Percentiles rank a stretch among this genome's conserved stretches.
Evolutionary conservation across 2,113 vertebrate genomes (phyloP).

Genomic region (Lycaon pictus): DNA sequence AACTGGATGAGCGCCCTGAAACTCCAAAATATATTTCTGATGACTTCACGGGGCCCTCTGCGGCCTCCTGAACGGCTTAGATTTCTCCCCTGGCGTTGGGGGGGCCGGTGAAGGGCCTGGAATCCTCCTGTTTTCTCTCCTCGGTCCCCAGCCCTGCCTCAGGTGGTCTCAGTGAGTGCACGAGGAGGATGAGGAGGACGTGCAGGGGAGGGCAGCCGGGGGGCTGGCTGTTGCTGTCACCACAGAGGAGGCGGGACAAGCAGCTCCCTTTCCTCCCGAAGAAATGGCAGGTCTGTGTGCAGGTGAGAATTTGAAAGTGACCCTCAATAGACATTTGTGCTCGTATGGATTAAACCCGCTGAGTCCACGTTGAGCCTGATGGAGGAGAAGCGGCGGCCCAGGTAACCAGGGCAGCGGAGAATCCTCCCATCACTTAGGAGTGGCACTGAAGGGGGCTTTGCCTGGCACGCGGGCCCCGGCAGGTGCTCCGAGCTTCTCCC

Average conservation of each 20-base stretch:
- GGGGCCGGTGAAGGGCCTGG: background rate
- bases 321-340: background rate
- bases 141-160: background rate
- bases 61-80: conserved; percentile 20
- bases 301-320: conserved; percentile 2
- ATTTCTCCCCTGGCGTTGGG: background rate
- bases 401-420: background rate
- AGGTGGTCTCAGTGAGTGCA: background rate
- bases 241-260: background rate
- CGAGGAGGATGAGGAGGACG: background rate
- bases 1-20: background rate
- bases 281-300: background rate
- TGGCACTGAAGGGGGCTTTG: background rate
- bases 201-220: background rate
- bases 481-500: conserved; percentile 20
- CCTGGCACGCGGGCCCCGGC: background rate
- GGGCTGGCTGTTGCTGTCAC: background rate
- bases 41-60: background rate
- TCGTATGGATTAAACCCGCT: background rate
- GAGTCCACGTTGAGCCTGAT: conserved; percentile 21
- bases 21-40: conserved; percentile 29
- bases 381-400: background rate
- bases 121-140: background rate
- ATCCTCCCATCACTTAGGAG: background rate
- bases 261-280: background rate